Conservation (phyloP, 2,888 invertebrate genomes). For the Coelinius sp. region DNA sequence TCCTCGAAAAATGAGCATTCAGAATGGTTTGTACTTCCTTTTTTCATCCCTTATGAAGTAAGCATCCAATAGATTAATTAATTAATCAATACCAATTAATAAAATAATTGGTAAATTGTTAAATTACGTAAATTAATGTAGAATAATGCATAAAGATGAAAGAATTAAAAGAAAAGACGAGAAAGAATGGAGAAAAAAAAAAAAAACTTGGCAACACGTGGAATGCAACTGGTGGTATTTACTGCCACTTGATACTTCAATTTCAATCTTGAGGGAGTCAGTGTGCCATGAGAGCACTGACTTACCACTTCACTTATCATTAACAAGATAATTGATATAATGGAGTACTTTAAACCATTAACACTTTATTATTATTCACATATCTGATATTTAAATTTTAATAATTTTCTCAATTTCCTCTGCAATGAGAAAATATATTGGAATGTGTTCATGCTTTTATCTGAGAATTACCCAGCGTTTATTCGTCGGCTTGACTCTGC, state of each 20-base stretch:
- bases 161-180: conserved; percentile 8
- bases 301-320: background rate
- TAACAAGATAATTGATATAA: background rate
- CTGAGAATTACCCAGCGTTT: conserved; percentile 61
- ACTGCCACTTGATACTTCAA: conserved; percentile 20
- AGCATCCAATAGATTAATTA: too few species aligned
- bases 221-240: conserved; percentile 57
- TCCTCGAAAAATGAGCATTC: background rate
- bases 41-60: too few species aligned
- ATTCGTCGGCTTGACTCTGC: conserved; percentile 59
- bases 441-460: conserved; percentile 67
- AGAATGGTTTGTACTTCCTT: background rate
- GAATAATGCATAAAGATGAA: too few species aligned
- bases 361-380: too few species aligned
- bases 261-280: background rate
- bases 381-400: background rate
- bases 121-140: too few species aligned
- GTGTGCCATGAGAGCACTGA: conserved; percentile 4
- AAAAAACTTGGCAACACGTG: conserved; percentile 55
- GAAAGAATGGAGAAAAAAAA: conserved; percentile 23
- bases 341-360: too few species aligned
- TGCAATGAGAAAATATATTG: conserved; percentile 49
- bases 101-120: too few species aligned
- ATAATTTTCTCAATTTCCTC: background rate
- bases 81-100: too few species aligned